Percentiles rank a stretch among this genome's conserved stretches.
Conservation (phyloP, 2,113 vertebrate genomes). For the Galeopterus variegatus region DNA sequence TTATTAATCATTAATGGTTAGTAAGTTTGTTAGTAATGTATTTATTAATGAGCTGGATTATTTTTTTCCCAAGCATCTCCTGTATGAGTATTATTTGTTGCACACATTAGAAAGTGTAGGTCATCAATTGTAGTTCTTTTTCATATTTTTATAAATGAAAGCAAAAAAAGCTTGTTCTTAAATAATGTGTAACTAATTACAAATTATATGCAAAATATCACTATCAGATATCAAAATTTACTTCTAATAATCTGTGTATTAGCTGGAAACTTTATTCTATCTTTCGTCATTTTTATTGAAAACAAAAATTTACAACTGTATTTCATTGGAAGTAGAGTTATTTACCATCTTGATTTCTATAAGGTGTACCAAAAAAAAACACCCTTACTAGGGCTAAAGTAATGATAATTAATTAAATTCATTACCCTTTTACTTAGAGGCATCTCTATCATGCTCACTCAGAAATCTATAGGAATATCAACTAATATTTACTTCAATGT, state of each 20-base stretch:
- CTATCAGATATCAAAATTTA: background rate
- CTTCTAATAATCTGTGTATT: background rate
- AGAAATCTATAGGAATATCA: background rate
- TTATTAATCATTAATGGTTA: background rate
- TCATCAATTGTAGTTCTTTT: background rate
- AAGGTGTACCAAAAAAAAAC: background rate
- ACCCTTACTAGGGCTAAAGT: background rate
- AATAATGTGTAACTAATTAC: background rate
- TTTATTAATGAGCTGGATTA: background rate
- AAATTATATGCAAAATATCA: background rate
- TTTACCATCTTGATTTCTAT: background rate
- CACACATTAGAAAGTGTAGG: background rate
- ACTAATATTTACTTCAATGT: conserved; percentile 5
- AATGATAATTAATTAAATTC: background rate
- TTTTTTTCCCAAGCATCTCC: background rate
- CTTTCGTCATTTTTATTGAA: background rate
- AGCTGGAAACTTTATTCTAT: background rate
- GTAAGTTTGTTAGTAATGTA: background rate
- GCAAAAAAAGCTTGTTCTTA: background rate
- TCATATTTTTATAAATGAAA: background rate
- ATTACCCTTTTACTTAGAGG: background rate
- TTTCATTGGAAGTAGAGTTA: background rate
- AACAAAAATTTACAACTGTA: background rate
- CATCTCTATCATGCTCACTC: background rate
- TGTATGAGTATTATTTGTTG: background rate